Conservation (phyloP, 2,113 vertebrate species). For the Apodemus sylvaticus region DNA sequence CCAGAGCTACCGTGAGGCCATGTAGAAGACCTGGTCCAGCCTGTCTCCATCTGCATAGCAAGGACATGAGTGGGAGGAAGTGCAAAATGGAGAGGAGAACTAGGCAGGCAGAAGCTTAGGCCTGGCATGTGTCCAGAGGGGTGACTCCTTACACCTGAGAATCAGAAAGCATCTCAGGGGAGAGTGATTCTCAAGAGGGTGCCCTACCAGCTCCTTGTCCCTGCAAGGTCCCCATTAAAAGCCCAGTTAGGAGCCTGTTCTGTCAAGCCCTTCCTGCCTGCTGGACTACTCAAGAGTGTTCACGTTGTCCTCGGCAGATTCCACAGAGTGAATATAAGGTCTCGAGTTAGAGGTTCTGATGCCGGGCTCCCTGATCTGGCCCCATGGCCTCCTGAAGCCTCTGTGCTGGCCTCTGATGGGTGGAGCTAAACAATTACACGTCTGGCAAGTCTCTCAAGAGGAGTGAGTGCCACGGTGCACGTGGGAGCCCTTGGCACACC, state of each 20-base stretch:
- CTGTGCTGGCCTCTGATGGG: neutral
- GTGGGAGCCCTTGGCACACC: constrained; percentile 27
- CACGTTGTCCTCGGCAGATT: neutral
- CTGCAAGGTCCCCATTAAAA: neutral
- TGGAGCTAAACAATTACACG: neutral
- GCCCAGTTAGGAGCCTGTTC: neutral
- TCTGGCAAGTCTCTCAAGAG: neutral
- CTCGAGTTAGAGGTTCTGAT: neutral
- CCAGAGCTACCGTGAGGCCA: neutral
- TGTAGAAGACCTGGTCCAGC: accelerated
- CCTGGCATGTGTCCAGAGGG: neutral
- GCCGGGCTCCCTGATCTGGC: neutral
- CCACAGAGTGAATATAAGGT: neutral
- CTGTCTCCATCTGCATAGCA: neutral
- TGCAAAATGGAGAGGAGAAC: neutral
- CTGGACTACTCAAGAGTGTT: neutral
- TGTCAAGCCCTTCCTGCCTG: neutral
- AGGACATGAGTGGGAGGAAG: neutral
- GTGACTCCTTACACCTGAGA: neutral
- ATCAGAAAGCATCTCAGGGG: neutral
- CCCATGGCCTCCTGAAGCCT: neutral
- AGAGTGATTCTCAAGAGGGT: neutral
- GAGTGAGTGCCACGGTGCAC: neutral
- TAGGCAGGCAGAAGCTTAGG: neutral
- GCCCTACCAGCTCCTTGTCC: neutral